Base-by-base conservation (phyloP, 2,888 invertebrate genomes). In the Microctonus brassicae region DNA sequence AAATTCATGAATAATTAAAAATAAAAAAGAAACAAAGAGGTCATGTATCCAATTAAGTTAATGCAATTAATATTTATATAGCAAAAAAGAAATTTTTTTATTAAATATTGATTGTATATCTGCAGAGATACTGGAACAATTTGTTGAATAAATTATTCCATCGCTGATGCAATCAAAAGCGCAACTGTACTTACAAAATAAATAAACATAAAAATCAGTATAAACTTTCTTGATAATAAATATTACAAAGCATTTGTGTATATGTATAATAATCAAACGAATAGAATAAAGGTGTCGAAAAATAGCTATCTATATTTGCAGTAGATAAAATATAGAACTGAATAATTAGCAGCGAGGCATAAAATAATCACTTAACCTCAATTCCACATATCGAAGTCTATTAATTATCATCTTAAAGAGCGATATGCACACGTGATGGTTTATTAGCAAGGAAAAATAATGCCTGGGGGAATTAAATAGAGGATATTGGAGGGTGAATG, bases 361-460 rank as follows among this genome's bases (percentile, higher is more conserved):
- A 5, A n/a, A n/a, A 39, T 39, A 39, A n/a, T 39, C 39, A 39
- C 13, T 39, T 39, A 39, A 39, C n/a, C 39, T n/a, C 39, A 39
- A 39, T 39, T 39, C 26, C 57, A 63, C 58, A n/a, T 42, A 58
- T 36, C 52, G 20, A 10, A 70, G 33, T 73, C 70, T 66, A 75
- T 75, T 75, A 75, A 69, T 69, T 63, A 71, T 36, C 68, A 62
- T 70, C 68, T 70, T 36, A 13, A 20, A 36, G 34, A 7, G 33
- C 22, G 7, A 34, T 29, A 0, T 20, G 34, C n/a, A 39, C 39
- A 39, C 39, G 39, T n/a, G 39, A 39, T 39, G 39, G 39, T 39
- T 39, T 39, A 47, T 47, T 17, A 47, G 17, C 17, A 0, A 47
- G 17, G 5, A 47, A 47, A 17, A 47, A 47, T 47, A 47, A 47